Conservation (phyloP, 1,140 invertebrate genomes). For the Drosophila burlai region DNA sequence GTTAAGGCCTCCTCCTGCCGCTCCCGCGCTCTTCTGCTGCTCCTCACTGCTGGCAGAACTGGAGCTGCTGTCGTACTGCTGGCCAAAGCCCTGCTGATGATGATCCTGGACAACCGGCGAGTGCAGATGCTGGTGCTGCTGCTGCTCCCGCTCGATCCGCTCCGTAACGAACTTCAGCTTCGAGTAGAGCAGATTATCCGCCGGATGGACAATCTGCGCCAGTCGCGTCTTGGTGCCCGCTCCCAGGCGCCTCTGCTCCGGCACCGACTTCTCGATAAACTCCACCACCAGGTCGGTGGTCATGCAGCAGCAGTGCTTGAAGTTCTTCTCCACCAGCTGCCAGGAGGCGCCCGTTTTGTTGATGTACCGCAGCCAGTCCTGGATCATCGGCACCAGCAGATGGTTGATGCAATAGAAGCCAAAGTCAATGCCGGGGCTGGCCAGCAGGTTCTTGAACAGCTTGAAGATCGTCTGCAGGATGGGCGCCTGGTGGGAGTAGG, state of each 20-base stretch:
- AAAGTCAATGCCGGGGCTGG: slow-evolving; percentile 93
- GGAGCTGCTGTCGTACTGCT: slow-evolving; percentile 62
- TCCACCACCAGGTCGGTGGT: slow-evolving; percentile 96
- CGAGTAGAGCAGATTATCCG: slow-evolving; percentile 79
- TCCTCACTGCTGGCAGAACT: slow-evolving; percentile 65
- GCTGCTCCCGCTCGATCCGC: slow-evolving; percentile 40
- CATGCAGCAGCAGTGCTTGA: slow-evolving; percentile 96
- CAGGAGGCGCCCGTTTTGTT: slow-evolving; percentile 89
- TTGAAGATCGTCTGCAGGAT: slow-evolving; percentile 95
- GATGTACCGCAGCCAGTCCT: slow-evolving; percentile 94
- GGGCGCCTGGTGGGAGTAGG: slow-evolving; percentile 93
- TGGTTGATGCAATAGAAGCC: slow-evolving; percentile 96
- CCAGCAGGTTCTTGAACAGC: slow-evolving; percentile 90
- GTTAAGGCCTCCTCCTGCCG: background rate
- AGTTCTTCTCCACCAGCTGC: slow-evolving; percentile 92
- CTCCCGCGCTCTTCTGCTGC: slow-evolving; percentile 25
- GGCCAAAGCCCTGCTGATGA: slow-evolving; percentile 3
- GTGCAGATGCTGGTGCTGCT: slow-evolving; percentile 19
- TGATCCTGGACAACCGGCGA: slow-evolving; percentile 8
- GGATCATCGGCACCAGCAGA: slow-evolving; percentile 94
- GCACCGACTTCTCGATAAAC: slow-evolving; percentile 86
- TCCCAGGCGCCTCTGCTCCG: slow-evolving; percentile 60
- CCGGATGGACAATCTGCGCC: slow-evolving; percentile 78
- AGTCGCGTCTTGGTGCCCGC: slow-evolving; percentile 70
- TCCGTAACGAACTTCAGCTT: slow-evolving; percentile 82